These are phyloP conservation scores for Brachyopa scutellaris DNA, from an alignment of 2,888 invertebrate species.

Conservation along the genomic window DNA sequence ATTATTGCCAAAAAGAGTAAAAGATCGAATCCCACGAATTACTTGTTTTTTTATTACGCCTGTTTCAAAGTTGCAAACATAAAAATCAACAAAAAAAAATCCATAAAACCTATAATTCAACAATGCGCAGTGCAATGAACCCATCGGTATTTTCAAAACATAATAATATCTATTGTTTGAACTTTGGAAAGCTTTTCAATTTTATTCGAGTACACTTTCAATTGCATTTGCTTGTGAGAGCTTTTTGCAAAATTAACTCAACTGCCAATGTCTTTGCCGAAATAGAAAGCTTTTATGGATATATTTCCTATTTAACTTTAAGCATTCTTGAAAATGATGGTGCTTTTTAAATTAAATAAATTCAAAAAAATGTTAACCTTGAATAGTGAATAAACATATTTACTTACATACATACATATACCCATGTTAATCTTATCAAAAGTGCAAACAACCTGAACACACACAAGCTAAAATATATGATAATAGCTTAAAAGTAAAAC, in stretches of 20 bases:
- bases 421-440: constrained; percentile 6
- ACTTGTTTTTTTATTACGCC: no score
- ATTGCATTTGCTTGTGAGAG: constrained; percentile 25
- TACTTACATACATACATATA: not conserved
- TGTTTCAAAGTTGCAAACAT: not conserved
- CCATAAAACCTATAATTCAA: not conserved
- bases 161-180: not conserved
- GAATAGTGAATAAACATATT: constrained; percentile 12
- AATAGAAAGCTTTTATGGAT: constrained; percentile 3
- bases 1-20: no score
- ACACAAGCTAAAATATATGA: not conserved
- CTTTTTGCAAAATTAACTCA: constrained; percentile 22
- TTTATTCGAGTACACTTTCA: constrained; percentile 39
- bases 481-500: constrained; percentile 8
- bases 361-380: constrained; percentile 11
- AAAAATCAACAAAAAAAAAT: no score
- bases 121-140: constrained; percentile 34
- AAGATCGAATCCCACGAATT: no score
- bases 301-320: not conserved
- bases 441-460: constrained; percentile 21
- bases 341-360: not conserved
- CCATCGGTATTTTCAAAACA: constrained; percentile 32
- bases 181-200: constrained; percentile 33
- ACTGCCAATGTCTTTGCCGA: not conserved
- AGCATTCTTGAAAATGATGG: not conserved